These are phyloP conservation scores for Cremastinae sp. DNA, from an alignment of 2,888 invertebrate genomes.

Conservation along the genomic window DNA sequence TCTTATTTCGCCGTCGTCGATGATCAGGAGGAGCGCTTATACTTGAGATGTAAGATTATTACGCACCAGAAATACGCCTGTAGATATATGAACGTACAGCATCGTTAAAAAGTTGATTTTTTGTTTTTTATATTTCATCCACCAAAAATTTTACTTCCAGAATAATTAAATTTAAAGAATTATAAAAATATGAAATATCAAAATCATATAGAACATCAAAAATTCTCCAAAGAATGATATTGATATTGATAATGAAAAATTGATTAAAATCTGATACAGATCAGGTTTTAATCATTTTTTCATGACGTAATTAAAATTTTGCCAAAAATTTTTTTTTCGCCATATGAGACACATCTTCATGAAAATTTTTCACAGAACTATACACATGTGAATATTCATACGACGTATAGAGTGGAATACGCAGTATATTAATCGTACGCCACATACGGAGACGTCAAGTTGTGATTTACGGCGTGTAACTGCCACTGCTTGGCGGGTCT, in stretches of 20 bases:
- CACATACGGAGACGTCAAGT: conserved; percentile 53
- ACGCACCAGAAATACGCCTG: conserved; percentile 21
- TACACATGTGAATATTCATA: conserved; percentile 3
- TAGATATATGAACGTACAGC: not conserved
- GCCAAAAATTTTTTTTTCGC: no score
- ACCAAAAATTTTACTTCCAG: not conserved
- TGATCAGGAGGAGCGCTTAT: conserved; percentile 38
- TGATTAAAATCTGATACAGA: no score
- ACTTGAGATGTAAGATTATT: conserved; percentile 59
- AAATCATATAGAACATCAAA: no score
- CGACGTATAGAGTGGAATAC: not conserved
- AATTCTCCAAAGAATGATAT: no score
- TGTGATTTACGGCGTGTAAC: conserved; percentile 59
- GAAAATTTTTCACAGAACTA: no score
- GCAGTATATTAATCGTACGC: conserved; percentile 52
- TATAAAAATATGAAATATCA: no score
- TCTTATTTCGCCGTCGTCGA: conserved; percentile 39
- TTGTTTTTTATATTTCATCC: no score
- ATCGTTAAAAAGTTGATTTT: no score
- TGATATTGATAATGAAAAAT: no score
- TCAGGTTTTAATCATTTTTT: no score
- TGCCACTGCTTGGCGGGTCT: conserved; percentile 53
- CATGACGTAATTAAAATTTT: no score
- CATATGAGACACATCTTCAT: no score
- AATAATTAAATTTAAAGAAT: not conserved